Base-by-base conservation (phyloP, 2,113 vertebrate species). In the Benitochromis conjunctus region DNA sequence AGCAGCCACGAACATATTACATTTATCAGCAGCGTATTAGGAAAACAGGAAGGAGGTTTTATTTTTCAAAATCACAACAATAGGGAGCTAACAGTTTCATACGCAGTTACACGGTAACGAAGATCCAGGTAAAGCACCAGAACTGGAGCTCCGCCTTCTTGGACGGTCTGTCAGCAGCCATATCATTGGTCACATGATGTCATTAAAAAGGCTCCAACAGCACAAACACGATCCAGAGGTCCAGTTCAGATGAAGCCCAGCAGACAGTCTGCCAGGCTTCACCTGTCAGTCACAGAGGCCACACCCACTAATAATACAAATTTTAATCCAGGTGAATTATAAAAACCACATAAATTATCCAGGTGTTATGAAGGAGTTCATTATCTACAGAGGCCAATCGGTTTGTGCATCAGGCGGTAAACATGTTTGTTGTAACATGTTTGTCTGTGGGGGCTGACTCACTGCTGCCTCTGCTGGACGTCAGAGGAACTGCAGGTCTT, bases 131-230 rank as follows among this genome's bases (percentile, higher is more conserved):
- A 0, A 43, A 26, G 11, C 60, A 64, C 16, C 1, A 10, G 6
- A 31, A 31, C 29, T 7, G 10, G 10, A 64, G 7, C 36, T 14
- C 64, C 7, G 13, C 7, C 38, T 24, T 16, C 64, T 43, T 43
- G 36, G 36, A 69, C 12, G 0, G 64, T 14, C n/a, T 24, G 64
- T 43, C 24, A 1, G n/a, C 0, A 1, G 64, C 64, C 64, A 69
- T 69, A 16, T 69, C 14, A 43, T 24, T 69, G n/a, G 36, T 21
- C 36, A 41, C 19, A 41, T 66, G n/a, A 66, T 41, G 19, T 12
- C 36, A 41, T 66, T 66, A 21, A 66, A 66, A 66, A 64, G 38
- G 19, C 38, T 43, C 38, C 21, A 16, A 6, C 2, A 71, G 21
- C 64, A 71, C 38, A 26, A 46, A 71, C 21, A 2, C 5, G 1